phyloP scores from a whole-genome alignment of 2,888 invertebrate genomes.

The Drosophila mulleri region DNA sequence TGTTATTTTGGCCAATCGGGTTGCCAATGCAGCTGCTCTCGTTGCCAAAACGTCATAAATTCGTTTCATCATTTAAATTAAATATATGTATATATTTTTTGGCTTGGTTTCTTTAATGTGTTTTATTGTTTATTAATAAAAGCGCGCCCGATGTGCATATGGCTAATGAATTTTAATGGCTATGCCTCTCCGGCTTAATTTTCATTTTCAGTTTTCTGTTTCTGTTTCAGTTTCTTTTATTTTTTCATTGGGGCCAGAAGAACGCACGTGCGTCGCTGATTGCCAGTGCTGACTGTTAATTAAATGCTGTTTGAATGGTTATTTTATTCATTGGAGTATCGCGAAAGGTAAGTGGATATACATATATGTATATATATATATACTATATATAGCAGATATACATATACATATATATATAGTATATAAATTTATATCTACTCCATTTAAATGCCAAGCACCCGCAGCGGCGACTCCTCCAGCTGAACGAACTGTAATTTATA shows the following conservation, averaged over 20 bases:
- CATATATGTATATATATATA: not conserved
- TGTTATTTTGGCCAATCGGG: constrained; percentile 21
- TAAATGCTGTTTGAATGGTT: constrained; percentile 55
- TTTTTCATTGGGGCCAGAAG: constrained; percentile 16
- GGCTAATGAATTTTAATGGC: constrained; percentile 77
- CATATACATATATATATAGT: not conserved
- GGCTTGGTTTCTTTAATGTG: constrained; percentile 4
- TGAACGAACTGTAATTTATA: constrained; percentile 61
- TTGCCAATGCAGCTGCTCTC: constrained; percentile 44
- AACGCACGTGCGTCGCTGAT: constrained; percentile 49
- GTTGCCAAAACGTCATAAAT: constrained; percentile 21
- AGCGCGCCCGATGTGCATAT: constrained; percentile 47
- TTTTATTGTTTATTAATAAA: constrained; percentile 65
- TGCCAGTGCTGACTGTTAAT: constrained; percentile 55
- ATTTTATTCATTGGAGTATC: constrained; percentile 51
- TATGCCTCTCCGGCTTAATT: constrained; percentile 29
- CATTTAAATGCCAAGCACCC: constrained; percentile 67
- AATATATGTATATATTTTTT: constrained; percentile 11
- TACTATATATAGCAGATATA: not conserved
- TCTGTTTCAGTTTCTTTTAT: not conserved
- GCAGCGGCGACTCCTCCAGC: constrained; percentile 50
- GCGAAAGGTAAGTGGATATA: constrained; percentile 25
- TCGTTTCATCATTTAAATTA: constrained; percentile 19
- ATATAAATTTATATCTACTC: constrained; percentile 18
- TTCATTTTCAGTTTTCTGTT: not conserved